Conservation (phyloP, 64 coral and sea anemone genomes). For the Montipora cactus region DNA sequence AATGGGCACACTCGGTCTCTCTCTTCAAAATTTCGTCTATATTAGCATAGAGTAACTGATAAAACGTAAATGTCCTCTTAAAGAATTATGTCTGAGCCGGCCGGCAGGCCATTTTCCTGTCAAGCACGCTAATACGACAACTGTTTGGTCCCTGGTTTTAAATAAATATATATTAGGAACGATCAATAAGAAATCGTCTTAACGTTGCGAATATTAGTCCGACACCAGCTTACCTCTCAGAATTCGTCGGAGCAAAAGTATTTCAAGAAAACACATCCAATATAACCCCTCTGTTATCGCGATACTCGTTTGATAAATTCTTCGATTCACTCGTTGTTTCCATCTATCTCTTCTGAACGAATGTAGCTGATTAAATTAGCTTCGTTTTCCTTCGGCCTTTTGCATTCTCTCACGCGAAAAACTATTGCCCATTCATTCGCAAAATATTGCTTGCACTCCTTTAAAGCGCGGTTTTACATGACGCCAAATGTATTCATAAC, state of each 20-base stretch:
- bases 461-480: background rate
- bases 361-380: background rate
- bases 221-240: slow-evolving; percentile 21
- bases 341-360: background rate
- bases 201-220: background rate
- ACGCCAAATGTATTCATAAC: slow-evolving; percentile 25
- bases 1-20: no score
- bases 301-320: background rate
- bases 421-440: background rate
- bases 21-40: no score
- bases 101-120: no score
- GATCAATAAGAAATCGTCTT: no score
- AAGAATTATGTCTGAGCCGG: no score
- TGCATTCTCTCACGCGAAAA: background rate
- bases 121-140: background rate
- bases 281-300: slow-evolving; percentile 4
- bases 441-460: background rate
- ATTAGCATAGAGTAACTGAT: no score
- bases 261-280: slow-evolving; percentile 59
- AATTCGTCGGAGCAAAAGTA: slow-evolving; percentile 31
- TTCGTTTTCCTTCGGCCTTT: background rate
- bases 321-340: background rate
- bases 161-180: background rate
- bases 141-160: background rate
- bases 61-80: no score